A percentile compares a stretch with the other conserved stretches of the same genome.
Evolutionary conservation across 2,113 vertebrate genomes (phyloP).

Genomic region (Eurystomus gularis): DNA sequence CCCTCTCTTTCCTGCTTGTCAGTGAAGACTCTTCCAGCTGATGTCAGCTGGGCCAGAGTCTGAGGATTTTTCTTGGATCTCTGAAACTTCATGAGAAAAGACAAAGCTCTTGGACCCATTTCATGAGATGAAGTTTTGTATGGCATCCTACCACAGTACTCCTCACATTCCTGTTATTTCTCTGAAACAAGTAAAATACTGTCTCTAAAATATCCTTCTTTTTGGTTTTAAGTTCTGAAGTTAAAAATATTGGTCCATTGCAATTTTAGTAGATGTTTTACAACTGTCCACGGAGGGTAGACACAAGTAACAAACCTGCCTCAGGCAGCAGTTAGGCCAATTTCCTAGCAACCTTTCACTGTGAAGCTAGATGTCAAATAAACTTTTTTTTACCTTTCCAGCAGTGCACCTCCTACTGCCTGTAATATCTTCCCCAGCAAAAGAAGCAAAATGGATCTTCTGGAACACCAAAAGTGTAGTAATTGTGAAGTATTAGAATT

Average conservation of each 20-base stretch:
- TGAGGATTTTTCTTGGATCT: not conserved
- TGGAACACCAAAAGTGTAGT: not conserved
- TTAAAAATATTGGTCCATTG: not conserved
- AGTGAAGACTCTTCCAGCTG: not conserved
- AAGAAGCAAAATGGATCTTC: not conserved
- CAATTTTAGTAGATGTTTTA: not conserved
- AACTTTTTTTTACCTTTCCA: not conserved
- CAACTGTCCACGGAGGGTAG: not conserved
- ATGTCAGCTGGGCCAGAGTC: not conserved
- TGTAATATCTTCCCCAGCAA: not conserved
- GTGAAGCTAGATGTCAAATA: not conserved
- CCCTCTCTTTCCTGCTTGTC: not conserved
- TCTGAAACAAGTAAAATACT: not conserved
- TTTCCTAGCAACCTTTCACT: not conserved
- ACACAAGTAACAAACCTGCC: not conserved
- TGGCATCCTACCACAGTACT: fast-evolving
- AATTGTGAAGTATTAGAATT: not conserved
- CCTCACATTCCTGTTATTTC: not conserved
- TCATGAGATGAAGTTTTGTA: fast-evolving
- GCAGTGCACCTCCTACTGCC: not conserved
- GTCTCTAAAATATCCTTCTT: not conserved
- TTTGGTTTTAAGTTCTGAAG: not conserved
- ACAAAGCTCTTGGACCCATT: not conserved
- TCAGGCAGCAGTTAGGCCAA: not conserved
- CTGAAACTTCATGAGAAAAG: not conserved